phyloP scores from a whole-genome alignment of 2,113 vertebrate species.

The Megaceryle torquata region DNA sequence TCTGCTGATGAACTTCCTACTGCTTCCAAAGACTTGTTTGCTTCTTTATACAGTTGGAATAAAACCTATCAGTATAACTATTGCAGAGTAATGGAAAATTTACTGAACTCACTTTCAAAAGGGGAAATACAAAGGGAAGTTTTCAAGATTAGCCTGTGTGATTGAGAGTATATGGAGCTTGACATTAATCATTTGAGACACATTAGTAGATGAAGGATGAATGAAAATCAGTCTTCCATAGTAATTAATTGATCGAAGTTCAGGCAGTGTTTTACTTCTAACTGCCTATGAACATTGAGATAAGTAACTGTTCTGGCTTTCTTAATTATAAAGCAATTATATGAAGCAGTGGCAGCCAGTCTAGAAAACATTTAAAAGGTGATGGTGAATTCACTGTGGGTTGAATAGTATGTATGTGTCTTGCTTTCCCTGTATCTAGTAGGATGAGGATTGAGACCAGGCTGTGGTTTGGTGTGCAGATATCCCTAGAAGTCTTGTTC shows the following conservation, averaged over 20 bases:
- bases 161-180: neutral
- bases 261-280: neutral
- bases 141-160: conserved; percentile 21
- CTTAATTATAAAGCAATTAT: conserved; percentile 22
- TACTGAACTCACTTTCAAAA: neutral
- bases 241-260: neutral
- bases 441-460: neutral
- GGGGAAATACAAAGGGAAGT: neutral
- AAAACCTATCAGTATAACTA: conserved; percentile 4
- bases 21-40: conserved; percentile 33
- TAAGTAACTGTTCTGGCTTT: conserved; percentile 12
- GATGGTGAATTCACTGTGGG: neutral
- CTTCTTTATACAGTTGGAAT: conserved; percentile 22
- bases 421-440: neutral
- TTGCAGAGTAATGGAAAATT: neutral
- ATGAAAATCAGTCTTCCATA: conserved; percentile 2
- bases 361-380: neutral
- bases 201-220: neutral
- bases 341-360: neutral
- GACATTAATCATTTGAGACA: neutral
- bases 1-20: conserved; percentile 52
- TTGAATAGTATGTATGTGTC: neutral
- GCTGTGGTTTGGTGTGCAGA: neutral
- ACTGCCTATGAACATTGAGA: neutral
- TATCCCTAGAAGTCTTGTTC: neutral